Percentiles rank a stretch among this genome's conserved stretches.
phyloP scores from a whole-genome alignment of 2,888 invertebrate genomes.

The Dusona sp. region DNA sequence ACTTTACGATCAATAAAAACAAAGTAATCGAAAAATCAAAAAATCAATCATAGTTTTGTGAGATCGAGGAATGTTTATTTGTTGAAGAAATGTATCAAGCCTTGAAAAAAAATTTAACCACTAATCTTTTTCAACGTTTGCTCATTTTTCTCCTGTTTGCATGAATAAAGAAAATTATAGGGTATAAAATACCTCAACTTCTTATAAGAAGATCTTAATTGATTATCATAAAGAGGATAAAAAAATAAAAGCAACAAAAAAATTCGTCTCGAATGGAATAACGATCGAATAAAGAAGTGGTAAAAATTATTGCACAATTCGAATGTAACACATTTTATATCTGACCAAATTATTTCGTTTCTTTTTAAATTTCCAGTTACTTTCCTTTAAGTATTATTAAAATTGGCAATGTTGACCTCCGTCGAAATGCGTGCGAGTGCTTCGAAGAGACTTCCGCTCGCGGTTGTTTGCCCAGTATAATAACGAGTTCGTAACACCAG shows the following conservation, averaged over 20 bases:
- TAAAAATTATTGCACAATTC: not conserved
- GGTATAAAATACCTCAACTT: not conserved
- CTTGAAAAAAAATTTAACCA: not conserved
- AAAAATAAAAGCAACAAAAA: not conserved
- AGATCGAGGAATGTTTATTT: not conserved
- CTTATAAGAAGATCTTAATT: not conserved
- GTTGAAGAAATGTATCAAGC: not conserved
- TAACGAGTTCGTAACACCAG: constrained; percentile 30
- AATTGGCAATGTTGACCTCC: constrained; percentile 31
- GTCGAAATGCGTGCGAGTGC: constrained; percentile 1
- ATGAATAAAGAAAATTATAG: not conserved
- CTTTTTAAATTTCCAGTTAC: not conserved
- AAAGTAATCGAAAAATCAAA: not conserved
- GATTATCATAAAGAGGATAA: not conserved
- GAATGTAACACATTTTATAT: constrained; percentile 21
- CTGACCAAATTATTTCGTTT: not conserved
- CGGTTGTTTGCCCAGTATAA: constrained; percentile 40
- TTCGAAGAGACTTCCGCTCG: constrained; percentile 43
- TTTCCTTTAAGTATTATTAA: constrained; percentile 1
- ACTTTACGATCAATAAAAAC: not conserved
- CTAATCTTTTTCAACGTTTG: not conserved
- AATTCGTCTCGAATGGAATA: not conserved
- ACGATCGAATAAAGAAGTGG: not conserved
- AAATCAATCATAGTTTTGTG: not conserved
- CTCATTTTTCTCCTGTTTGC: not conserved